A percentile compares a stretch with the other conserved stretches of the same genome.
phyloP scores from a whole-genome alignment of 2,888 invertebrate species.

The Drosophila tanythrix region DNA sequence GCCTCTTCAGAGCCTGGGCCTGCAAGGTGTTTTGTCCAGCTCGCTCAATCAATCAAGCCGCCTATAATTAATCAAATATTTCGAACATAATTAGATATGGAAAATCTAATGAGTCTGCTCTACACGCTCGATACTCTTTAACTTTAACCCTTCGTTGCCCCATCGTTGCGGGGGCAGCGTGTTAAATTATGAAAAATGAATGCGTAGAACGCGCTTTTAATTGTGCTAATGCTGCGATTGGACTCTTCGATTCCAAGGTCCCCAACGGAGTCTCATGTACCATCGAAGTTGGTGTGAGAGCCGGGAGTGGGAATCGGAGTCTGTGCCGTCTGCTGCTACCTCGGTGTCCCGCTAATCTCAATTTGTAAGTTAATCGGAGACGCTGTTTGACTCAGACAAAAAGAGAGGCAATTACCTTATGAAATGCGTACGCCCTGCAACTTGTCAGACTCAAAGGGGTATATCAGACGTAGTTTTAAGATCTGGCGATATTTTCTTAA shows the following conservation, averaged over 20 bases:
- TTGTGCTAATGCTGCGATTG: conserved; percentile 73
- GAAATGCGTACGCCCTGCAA: conserved; percentile 25
- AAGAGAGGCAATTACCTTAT: conserved; percentile 36
- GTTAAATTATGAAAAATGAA: conserved; percentile 82
- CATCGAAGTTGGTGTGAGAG: conserved; percentile 42
- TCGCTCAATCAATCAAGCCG: conserved; percentile 76
- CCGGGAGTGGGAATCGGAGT: conserved; percentile 12
- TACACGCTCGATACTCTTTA: conserved; percentile 53
- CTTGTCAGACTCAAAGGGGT: not conserved
- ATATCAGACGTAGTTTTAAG: not conserved
- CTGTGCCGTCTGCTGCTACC: conserved; percentile 46
- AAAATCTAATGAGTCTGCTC: conserved; percentile 77
- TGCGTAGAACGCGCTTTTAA: conserved; percentile 77
- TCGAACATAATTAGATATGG: conserved; percentile 78
- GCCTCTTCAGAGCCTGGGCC: conserved; percentile 40
- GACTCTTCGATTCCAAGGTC: conserved; percentile 46
- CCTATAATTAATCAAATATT: conserved; percentile 78
- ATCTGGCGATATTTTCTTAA: not conserved
- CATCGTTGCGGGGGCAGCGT: conserved; percentile 74
- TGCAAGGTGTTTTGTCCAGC: conserved; percentile 59
- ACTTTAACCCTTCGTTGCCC: conserved; percentile 66
- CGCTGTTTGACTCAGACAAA: conserved; percentile 65
- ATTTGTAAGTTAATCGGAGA: conserved; percentile 83
- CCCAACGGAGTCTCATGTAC: conserved; percentile 60
- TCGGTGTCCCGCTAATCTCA: conserved; percentile 83